Evolutionary conservation across 2,888 invertebrate genomes (phyloP).

Genomic region (Dryobota labecula): DNA sequence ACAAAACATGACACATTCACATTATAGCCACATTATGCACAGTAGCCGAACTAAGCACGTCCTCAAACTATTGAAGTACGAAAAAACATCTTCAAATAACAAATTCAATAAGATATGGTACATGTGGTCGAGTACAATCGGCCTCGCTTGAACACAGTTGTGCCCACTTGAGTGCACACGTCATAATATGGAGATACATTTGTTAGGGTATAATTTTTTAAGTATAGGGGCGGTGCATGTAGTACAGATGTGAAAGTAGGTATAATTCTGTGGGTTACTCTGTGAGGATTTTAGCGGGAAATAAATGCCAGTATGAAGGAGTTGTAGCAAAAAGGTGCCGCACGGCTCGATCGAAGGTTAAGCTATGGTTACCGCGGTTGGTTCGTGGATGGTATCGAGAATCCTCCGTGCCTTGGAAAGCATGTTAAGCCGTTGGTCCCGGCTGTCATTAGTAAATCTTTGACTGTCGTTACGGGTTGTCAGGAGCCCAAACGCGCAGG

Average conservation of each 20-base stretch:
- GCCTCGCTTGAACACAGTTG: slow-evolving; percentile 39
- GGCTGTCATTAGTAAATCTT: neutral
- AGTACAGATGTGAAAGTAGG: slow-evolving; percentile 54
- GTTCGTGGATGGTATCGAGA: neutral
- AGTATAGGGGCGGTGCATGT: slow-evolving; percentile 83
- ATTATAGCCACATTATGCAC: slow-evolving; percentile 54
- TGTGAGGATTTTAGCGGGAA: slow-evolving; percentile 24
- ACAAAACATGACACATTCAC: slow-evolving; percentile 46
- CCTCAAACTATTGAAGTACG: slow-evolving; percentile 65
- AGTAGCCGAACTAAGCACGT: slow-evolving; percentile 58
- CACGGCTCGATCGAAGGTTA: neutral
- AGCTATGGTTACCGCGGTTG: neutral
- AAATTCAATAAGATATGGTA: slow-evolving; percentile 84
- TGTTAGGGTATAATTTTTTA: slow-evolving; percentile 79
- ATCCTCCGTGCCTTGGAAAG: neutral
- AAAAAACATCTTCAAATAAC: slow-evolving; percentile 84
- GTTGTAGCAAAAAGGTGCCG: neutral
- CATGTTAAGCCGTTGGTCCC: neutral
- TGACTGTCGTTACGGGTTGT: too few species aligned
- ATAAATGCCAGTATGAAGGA: neutral
- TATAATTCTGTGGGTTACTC: slow-evolving; percentile 18
- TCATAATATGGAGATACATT: slow-evolving; percentile 80
- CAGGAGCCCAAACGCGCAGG: too few species aligned
- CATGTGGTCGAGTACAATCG: slow-evolving; percentile 87
- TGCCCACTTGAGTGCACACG: slow-evolving; percentile 78